These are phyloP conservation scores for Caenorhabditis briggsae DNA, from an alignment of 1,140 invertebrate species.

Conservation along the genomic window DNA sequence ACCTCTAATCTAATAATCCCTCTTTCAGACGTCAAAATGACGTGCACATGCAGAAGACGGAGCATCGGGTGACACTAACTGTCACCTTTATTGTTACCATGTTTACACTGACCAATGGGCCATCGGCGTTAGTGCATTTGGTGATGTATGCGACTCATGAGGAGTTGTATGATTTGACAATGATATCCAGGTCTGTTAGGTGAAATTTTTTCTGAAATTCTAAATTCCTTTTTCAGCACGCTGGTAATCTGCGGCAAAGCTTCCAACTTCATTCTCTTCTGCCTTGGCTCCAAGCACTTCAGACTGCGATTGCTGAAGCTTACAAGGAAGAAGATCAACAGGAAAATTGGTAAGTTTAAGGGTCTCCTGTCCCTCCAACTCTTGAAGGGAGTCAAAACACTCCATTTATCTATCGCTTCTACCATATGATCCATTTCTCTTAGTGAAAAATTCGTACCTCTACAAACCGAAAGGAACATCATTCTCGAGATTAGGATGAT, in stretches of 20 bases:
- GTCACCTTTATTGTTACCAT: constrained; percentile 75
- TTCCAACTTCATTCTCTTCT: constrained; percentile 76
- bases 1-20: background rate
- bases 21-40: constrained; percentile 50
- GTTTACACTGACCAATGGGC: constrained; percentile 76
- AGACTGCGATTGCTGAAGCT: constrained; percentile 71
- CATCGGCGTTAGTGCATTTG: constrained; percentile 75
- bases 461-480: constrained; percentile 48
- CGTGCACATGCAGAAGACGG: constrained; percentile 59
- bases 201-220: too few species aligned
- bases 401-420: constrained; percentile 4
- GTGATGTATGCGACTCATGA: constrained; percentile 63
- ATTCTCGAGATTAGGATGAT: constrained; percentile 48
- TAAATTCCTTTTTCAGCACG: constrained; percentile 58
- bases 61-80: constrained; percentile 72
- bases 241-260: constrained; percentile 75
- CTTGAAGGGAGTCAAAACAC: background rate
- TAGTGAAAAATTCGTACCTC: constrained; percentile 47
- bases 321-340: constrained; percentile 75
- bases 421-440: constrained; percentile 15
- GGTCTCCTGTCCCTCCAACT: too few species aligned
- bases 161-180: constrained; percentile 66
- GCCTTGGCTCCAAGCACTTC: constrained; percentile 76
- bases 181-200: constrained; percentile 70
- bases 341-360: constrained; percentile 67